phyloP scores from a whole-genome alignment of 2,888 invertebrate genomes.

The Diabrotica balteata region DNA sequence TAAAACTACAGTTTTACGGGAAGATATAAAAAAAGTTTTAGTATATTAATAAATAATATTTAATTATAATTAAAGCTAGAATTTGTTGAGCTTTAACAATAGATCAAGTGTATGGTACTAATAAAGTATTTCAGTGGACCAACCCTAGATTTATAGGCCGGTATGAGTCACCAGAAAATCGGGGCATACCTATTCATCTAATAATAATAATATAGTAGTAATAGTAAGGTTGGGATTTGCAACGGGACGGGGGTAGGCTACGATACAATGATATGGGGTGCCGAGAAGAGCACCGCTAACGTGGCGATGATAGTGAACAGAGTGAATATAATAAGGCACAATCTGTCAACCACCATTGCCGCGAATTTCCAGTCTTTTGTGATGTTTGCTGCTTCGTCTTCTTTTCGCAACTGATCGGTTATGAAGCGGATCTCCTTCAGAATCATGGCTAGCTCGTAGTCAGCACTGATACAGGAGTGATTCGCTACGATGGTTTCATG shows the following conservation, averaged over 20 bases:
- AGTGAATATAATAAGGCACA: constrained; percentile 99
- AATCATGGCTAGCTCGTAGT: constrained; percentile 93
- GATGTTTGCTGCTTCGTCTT: constrained; percentile 92
- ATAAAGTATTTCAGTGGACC: too few relatives aligned
- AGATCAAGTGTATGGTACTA: too few relatives aligned
- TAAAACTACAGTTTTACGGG: too few relatives aligned
- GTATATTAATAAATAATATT: too few relatives aligned
- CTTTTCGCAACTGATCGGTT: constrained; percentile 92
- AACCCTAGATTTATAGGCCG: too few relatives aligned
- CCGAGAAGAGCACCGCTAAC: constrained; percentile 95
- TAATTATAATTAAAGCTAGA: too few relatives aligned
- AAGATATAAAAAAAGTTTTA: too few relatives aligned
- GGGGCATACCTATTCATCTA: constrained; percentile 15
- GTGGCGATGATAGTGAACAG: constrained; percentile 97
- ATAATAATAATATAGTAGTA: constrained; percentile 20
- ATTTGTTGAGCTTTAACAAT: too few relatives aligned
- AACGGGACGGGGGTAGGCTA: constrained; percentile 60
- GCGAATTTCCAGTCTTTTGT: constrained; percentile 99
- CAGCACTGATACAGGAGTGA: constrained; percentile 88
- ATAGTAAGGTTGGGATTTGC: constrained; percentile 22
- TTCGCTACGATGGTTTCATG: constrained; percentile 77
- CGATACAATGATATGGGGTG: constrained; percentile 95
- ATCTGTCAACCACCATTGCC: constrained; percentile 99
- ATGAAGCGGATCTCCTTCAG: constrained; percentile 93
- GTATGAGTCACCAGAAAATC: too few relatives aligned